A percentile compares a stretch with the other conserved stretches of the same genome.
Conservation (phyloP, 2,113 vertebrate species). For the Sigmodon hispidus region DNA sequence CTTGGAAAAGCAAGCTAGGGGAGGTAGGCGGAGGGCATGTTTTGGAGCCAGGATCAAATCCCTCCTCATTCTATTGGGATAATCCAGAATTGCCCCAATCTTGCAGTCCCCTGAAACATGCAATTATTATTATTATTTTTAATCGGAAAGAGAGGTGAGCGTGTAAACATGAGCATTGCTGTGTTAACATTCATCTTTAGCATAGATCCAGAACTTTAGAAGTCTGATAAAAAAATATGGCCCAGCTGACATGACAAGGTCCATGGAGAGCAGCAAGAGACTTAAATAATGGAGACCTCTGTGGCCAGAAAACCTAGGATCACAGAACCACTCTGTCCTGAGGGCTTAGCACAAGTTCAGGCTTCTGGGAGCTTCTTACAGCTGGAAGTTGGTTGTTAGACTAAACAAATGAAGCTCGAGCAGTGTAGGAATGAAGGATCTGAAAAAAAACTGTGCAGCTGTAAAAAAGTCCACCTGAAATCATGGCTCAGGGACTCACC, state of each 20-base stretch:
- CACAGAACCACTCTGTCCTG: not conserved
- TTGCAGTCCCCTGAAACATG: not conserved
- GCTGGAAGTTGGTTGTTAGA: not conserved
- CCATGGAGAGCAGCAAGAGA: not conserved
- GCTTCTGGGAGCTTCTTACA: not conserved
- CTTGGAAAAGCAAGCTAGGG: no score
- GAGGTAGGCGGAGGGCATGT: not conserved
- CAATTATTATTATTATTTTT: not conserved
- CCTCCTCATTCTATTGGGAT: not conserved
- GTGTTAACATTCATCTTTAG: not conserved
- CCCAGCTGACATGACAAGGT: rapidly evolving
- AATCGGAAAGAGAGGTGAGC: not conserved
- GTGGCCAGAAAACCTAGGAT: not conserved
- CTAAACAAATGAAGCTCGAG: not conserved
- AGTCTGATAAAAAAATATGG: not conserved
- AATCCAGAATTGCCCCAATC: not conserved
- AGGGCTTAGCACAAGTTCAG: not conserved
- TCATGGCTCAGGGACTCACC: not conserved
- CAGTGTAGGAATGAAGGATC: not conserved
- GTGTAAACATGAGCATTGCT: not conserved
- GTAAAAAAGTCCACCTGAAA: not conserved
- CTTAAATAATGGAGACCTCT: not conserved
- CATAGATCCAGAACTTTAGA: not conserved
- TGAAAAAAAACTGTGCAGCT: not conserved
- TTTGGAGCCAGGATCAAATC: not conserved